Base-by-base conservation (phyloP, 2,888 invertebrate species). In the Hirtodrosophila confusa region DNA sequence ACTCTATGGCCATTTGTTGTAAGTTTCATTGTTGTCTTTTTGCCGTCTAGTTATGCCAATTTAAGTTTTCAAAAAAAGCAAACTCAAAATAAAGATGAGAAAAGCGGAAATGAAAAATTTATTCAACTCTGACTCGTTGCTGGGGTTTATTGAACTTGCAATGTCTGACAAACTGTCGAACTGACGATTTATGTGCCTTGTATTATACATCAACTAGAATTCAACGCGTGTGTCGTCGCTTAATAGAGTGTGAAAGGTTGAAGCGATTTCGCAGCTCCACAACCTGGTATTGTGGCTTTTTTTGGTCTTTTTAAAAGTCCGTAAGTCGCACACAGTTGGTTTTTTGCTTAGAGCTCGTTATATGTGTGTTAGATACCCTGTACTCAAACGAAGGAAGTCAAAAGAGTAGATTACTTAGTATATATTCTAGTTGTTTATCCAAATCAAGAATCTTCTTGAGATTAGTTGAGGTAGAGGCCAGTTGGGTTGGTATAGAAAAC, bases 71-170 rank as follows among this genome's bases (percentile, higher is more conserved):
- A 55, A 48, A 75, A 49, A 37, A 53, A 48, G 49, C 10, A 11
- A 24, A 36, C 43, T 31, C 9, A 43, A 37, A 50, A 65, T 53
- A 41, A 53, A 40, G 17, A 51, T 60, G 68, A 53, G 76, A 64
- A 79, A 77, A 75, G 70, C 77, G 63, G 82, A 77, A 80, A 80
- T 73, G 9, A 53, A 70, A 77, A 75, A 69, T 60, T 17, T 55
- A 41, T 66, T 64, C 56, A 75, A 75, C 69, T 60, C 70, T 69
- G 51, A 77, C 70, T 74, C 40, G 57, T 50, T 54, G 39, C 35
- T 61, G 31, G 61, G 69, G 86, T 86, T 84, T 84, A 78, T 75
- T 84, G 84, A 84, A 86, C 84, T 73, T 43, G 17, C 57, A 24
- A 29, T 47, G 57, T 50, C 63, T 51, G 45, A 56, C 64, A 58